Base-by-base conservation (phyloP, 1,140 invertebrate species). In the Maniola jurtina region DNA sequence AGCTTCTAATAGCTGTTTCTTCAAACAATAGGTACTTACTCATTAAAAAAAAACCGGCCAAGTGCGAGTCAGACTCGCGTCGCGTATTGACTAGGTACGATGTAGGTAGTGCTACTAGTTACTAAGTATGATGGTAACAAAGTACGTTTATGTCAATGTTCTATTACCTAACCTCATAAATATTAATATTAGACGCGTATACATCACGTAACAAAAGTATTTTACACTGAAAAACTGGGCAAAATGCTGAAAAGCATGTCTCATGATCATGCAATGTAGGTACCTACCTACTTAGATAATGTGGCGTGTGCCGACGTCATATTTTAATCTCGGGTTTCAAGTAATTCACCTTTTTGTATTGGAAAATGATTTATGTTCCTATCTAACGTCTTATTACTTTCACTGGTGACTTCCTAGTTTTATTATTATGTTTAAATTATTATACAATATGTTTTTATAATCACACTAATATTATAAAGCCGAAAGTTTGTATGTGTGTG, bases 271-370 rank as follows among this genome's bases (percentile, higher is more conserved):
- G 48, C 48, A 25, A 52, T 52, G 42, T n/a, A 45, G 0, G 1
- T 45, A n/a, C 10, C 13, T 11, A 6, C 11, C 6, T 42, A 42
- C 40, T 42, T 9, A 9, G 5, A 36, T n/a, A 25, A 4, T 25
- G 11, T 60, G 4, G 59, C 59, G 59, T 61, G 59, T 33, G 13
- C 5, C 14, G 0, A n/a, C 47, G 45, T 50, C 59, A 50, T 36
- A 50, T 25, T 35, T 16, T 50, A 61, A n/a, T 61, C 47, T 61
- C 33, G 14, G 40, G 36, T 50, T 59, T 50, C 50, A 61, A 50
- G 14, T 36, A 38, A 35, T 50, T 50, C 59, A 36, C 9, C 34
- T 61, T 45, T 15, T 52, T 16, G 35, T 45, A 25, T 61, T 15
- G 50, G 45, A 61, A 47, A 14, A 16, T 35, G 14, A 50, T 34